These are phyloP conservation scores for Hydractinia echinata DNA, from an alignment of 30 jellyfish, hydroid and myxozoan genomes.

Conservation along the genomic window DNA sequence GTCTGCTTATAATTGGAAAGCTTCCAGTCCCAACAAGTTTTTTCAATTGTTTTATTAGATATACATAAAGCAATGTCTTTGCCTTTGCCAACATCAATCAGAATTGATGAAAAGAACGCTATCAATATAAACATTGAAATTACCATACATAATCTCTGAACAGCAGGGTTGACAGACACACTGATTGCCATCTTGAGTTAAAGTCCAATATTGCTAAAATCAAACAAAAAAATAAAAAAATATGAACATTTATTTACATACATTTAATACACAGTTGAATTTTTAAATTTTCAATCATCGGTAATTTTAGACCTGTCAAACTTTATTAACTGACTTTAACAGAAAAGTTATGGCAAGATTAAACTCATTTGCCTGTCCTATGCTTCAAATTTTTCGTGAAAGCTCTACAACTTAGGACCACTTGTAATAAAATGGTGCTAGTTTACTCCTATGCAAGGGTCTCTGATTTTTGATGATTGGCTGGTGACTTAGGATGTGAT, in stretches of 20 bases:
- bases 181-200: not conserved
- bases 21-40: constrained; percentile 21
- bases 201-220: not conserved
- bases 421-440: too few relatives aligned
- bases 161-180: not conserved
- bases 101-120: not conserved
- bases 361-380: too few relatives aligned
- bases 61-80: constrained; percentile 8
- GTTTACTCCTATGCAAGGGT: too few relatives aligned
- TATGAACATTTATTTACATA: not conserved
- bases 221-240: not conserved
- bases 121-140: not conserved
- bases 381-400: too few relatives aligned
- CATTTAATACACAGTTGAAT: not conserved
- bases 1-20: not conserved
- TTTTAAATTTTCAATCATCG: not conserved
- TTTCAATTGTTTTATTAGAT: not conserved
- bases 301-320: too few relatives aligned
- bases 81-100: not conserved
- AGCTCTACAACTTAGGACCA: too few relatives aligned
- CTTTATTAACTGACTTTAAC: too few relatives aligned
- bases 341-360: too few relatives aligned
- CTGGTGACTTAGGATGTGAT: too few relatives aligned
- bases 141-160: not conserved
- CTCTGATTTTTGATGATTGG: too few relatives aligned